A percentile compares a stretch with the other conserved stretches of the same genome.
These are phyloP conservation scores for Bergia puertoricense DNA, from an alignment of 92 coral and sea anemone species.

Conservation along the genomic window DNA sequence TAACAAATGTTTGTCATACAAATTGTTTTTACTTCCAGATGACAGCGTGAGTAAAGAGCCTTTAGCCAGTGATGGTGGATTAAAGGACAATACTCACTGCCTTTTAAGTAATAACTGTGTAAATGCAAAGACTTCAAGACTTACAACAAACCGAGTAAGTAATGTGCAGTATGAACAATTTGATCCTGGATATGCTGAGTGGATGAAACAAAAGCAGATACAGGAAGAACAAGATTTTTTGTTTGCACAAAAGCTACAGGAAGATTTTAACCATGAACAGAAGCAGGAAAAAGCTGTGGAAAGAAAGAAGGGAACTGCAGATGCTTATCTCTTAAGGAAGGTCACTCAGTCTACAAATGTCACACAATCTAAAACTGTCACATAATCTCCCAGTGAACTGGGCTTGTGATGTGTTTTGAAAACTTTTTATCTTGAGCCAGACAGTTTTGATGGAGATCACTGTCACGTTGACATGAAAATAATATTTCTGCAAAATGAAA, in stretches of 20 bases:
- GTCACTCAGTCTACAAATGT: neutral
- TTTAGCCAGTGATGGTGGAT: neutral
- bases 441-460: neutral
- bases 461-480: neutral
- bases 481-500: neutral
- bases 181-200: conserved; percentile 28
- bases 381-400: neutral
- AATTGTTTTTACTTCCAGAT: neutral
- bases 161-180: conserved; percentile 19
- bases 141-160: neutral
- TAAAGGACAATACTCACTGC: neutral
- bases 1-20: too few relatives aligned
- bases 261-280: conserved; percentile 69
- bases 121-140: neutral
- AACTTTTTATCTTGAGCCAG: neutral
- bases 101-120: neutral
- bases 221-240: conserved; percentile 74
- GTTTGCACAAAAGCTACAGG: conserved; percentile 79
- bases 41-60: neutral
- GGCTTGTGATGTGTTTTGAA: neutral
- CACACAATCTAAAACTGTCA: neutral
- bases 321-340: conserved; percentile 69
- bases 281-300: conserved; percentile 44
- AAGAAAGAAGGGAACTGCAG: conserved; percentile 70
- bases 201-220: conserved; percentile 39